Evolutionary conservation across 2,888 invertebrate species (phyloP).

Genomic region (Bimastos eiseni): DNA sequence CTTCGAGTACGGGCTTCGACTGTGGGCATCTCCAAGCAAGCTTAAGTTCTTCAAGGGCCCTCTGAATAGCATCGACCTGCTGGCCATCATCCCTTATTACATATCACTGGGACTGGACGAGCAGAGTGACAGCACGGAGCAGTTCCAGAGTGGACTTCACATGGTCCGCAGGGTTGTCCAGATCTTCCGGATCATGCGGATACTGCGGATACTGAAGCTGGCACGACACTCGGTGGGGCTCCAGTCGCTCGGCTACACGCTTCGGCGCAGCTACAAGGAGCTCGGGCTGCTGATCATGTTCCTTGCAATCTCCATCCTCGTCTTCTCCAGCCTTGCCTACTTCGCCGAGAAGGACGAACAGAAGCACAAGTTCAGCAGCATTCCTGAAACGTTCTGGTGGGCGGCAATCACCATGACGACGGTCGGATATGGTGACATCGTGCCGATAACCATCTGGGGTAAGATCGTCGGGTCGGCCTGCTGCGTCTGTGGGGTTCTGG

Average conservation of each 20-base stretch:
- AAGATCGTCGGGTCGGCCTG: conserved; percentile 99
- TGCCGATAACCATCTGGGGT: conserved; percentile 94
- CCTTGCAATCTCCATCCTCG: conserved; percentile 96
- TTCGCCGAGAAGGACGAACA: conserved; percentile 98
- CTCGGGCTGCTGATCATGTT: conserved; percentile 95
- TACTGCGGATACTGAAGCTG: conserved; percentile 62
- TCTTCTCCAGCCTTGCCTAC: conserved; percentile 97
- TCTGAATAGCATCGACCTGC: conserved; percentile 94
- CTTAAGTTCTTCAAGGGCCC: conserved; percentile 99
- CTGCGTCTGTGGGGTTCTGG: conserved; percentile 99
- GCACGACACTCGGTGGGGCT: conserved; percentile 97
- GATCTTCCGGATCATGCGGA: conserved; percentile 83
- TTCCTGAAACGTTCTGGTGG: conserved; percentile 99
- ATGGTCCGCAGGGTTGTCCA: conserved; percentile 97
- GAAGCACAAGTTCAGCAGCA: conserved; percentile 93
- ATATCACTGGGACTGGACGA: conserved; percentile 94
- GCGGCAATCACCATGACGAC: conserved; percentile 85
- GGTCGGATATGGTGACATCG: conserved; percentile 94
- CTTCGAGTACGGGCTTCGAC: conserved; percentile 86
- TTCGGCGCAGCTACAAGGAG: conserved; percentile 97
- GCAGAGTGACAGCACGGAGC: conserved; percentile 77
- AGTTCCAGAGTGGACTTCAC: conserved; percentile 74
- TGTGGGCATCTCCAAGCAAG: conserved; percentile 97
- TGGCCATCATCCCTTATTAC: conserved; percentile 98
- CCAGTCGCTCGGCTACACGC: conserved; percentile 95